These are phyloP conservation scores for Labeo calbasu DNA, from an alignment of 2,797 vertebrate genomes.

Conservation along the genomic window DNA sequence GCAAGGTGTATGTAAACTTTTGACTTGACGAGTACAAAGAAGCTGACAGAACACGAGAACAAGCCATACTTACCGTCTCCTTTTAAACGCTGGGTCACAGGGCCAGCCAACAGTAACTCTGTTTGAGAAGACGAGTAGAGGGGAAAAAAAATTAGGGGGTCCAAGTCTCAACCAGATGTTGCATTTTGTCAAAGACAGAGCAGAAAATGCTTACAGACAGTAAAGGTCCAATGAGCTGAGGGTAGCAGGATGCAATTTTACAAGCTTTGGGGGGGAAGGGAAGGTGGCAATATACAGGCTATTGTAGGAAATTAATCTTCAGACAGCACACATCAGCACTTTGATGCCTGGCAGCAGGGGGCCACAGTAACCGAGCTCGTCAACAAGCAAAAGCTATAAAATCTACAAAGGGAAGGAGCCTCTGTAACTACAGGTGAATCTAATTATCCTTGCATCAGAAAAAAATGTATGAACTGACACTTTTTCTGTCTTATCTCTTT, in stretches of 20 bases:
- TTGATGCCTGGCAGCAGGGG: conserved; percentile 56
- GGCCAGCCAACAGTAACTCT: conserved; percentile 77
- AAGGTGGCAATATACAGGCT: conserved; percentile 50
- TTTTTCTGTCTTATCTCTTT: conserved; percentile 19
- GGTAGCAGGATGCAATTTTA: conserved; percentile 52
- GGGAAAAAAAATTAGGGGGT: conserved; percentile 37
- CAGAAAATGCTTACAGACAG: conserved; percentile 61
- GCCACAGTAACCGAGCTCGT: conserved; percentile 30
- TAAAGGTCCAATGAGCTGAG: conserved; percentile 43
- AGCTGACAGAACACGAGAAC: neutral
- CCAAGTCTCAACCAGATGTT: conserved; percentile 61
- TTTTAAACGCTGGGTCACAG: conserved; percentile 66
- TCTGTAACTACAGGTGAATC: conserved; percentile 43
- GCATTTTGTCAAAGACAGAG: conserved; percentile 46
- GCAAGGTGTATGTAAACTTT: too few relatives aligned
- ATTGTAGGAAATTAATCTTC: conserved; percentile 67
- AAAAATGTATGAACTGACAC: conserved; percentile 28
- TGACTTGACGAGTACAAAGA: neutral
- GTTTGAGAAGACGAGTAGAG: conserved; percentile 38
- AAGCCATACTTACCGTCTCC: conserved; percentile 71
- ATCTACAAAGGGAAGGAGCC: conserved; percentile 61
- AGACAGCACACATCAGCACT: conserved; percentile 62
- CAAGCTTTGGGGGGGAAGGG: conserved; percentile 33
- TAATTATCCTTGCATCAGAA: conserved; percentile 51
- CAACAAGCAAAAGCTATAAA: conserved; percentile 58